Base-by-base conservation (phyloP, 2,797 vertebrate species). In the Paratrypauchen microcephalus region DNA sequence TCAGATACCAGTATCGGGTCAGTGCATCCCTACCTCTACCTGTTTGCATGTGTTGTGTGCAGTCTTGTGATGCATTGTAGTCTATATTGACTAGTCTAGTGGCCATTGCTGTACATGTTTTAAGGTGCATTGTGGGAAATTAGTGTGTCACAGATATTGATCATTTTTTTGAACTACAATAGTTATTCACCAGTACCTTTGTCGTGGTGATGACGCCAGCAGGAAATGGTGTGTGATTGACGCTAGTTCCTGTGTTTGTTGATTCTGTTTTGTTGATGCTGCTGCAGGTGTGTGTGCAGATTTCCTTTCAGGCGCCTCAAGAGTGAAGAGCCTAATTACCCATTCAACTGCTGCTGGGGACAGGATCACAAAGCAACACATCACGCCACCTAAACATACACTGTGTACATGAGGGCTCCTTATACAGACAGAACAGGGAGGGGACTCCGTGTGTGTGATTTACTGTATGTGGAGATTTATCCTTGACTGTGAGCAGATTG, bases 261-360 rank as follows among this genome's bases (percentile, higher is more conserved):
- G 75, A 67, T 69, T 63, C 45, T 66, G 72, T 66, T 55, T 61
- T 65, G 66, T 32, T 60, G 26, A 60, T 47, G 61, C 28, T 9
- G 41, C n/a, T 28, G 48, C 67, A 64, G 62, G 69, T 66, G 50
- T 65, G 45, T 79, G 66, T 61, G 36, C 61, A 19, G 8, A 63
- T 83, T 84, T 74, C 76, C 69, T 71, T 81, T 86, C 41, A 75
- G 67, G 70, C 68, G 54, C 41, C 67, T 74, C 74, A 68, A 77
- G 80, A 81, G 74, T 70, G 62, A 69, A 77, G 72, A 84, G 82
- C 4, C 71, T 77, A 75, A 85, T 83, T 83, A 84, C 13, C 52
- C 76, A 74, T 75, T 75, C 70, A 76, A 47, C 82, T 58, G 64
- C 80, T 79, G 74, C 81, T 45, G 60, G 69, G 56, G 66, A 62